Percentiles rank a stretch among this genome's conserved stretches.
These are phyloP conservation scores for Amniataba percoides DNA, from an alignment of 2,797 vertebrate species.

Conservation along the genomic window DNA sequence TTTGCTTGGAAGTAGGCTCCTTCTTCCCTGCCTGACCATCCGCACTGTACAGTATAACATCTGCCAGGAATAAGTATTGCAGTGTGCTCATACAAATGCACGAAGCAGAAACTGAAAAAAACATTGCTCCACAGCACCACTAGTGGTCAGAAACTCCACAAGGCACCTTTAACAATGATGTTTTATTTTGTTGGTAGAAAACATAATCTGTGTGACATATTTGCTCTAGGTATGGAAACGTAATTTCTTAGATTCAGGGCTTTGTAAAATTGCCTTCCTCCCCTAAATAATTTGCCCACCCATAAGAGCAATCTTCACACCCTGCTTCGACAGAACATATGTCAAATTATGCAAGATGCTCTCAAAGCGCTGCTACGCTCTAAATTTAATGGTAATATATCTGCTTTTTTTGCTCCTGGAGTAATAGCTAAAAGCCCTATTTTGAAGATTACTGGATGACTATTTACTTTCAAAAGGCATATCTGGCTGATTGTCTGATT, in stretches of 20 bases:
- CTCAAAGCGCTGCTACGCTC: constrained; percentile 6
- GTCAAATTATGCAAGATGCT: constrained; percentile 28
- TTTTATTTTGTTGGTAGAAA: not conserved
- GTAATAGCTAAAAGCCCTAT: constrained; percentile 27
- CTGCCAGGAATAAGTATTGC: not conserved
- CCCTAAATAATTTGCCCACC: not conserved
- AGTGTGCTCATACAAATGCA: not conserved
- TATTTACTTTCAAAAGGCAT: constrained; percentile 53
- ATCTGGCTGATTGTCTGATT: constrained; percentile 61
- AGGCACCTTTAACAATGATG: not conserved
- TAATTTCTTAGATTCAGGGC: not conserved
- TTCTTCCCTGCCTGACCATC: not conserved
- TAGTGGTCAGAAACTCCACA: not conserved
- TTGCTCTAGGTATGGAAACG: not conserved
- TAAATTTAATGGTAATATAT: constrained; percentile 25
- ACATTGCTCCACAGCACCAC: not conserved
- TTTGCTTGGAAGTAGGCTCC: not conserved
- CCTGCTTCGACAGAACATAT: constrained; percentile 23
- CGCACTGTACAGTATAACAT: not conserved
- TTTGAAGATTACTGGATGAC: constrained; percentile 38
- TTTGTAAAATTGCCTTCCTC: not conserved
- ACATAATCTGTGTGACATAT: not conserved
- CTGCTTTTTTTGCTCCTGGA: constrained; percentile 13
- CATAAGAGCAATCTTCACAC: constrained; percentile 13
- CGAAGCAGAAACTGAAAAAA: not conserved